Evolutionary conservation across 2,797 vertebrate species (phyloP).

Genomic region (Percopsis omiscomaycus): DNA sequence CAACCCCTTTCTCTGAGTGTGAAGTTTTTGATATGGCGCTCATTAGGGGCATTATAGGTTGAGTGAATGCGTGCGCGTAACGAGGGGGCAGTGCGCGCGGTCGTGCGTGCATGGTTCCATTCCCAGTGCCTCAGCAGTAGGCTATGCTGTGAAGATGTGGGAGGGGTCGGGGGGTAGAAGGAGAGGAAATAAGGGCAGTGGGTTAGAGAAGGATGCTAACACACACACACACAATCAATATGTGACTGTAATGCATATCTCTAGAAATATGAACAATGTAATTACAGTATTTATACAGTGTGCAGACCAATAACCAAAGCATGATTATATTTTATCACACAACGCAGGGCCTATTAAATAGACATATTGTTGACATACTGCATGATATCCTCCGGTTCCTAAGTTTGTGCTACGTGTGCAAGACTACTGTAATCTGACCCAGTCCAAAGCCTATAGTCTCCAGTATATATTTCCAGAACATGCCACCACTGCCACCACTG

Average conservation of each 20-base stretch:
- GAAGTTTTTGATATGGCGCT: no score
- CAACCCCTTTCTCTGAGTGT: no score
- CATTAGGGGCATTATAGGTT: neutral
- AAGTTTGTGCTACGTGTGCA: no score
- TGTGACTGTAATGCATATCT: neutral
- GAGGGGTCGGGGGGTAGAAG: neutral
- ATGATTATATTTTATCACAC: neutral
- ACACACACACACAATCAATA: conserved; percentile 13
- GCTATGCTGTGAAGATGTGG: no score
- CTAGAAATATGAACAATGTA: neutral
- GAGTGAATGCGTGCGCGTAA: conserved; percentile 7
- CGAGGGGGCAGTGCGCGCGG: neutral
- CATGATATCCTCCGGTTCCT: no score
- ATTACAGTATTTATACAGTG: conserved; percentile 9
- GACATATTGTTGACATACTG: no score
- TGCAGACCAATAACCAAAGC: conserved; percentile 12
- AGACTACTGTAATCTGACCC: no score
- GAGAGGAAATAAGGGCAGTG: conserved; percentile 70
- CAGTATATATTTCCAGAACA: no score
- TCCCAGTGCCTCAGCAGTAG: no score
- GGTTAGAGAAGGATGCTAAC: conserved; percentile 62
- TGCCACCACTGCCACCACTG: conserved; percentile 1
- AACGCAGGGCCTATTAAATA: neutral
- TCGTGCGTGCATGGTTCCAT: conserved; percentile 3
- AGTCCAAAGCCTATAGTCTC: no score